Conservation (phyloP, 2,797 vertebrate species). For the Hypotaenidia philippensis region DNA sequence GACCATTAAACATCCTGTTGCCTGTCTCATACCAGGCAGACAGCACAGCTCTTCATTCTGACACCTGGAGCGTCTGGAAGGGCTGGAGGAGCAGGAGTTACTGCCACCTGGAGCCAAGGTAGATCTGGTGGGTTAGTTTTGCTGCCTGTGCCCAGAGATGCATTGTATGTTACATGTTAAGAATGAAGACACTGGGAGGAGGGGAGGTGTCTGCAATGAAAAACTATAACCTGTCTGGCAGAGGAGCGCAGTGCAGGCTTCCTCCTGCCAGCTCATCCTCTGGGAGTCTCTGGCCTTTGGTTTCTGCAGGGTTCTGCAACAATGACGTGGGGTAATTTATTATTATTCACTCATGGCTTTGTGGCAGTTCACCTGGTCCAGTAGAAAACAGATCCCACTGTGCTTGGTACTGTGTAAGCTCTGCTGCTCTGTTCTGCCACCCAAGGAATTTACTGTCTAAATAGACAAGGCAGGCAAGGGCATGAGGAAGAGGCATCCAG, state of each 20-base stretch:
- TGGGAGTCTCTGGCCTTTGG: background rate
- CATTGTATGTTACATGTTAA: background rate
- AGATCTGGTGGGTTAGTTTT: background rate
- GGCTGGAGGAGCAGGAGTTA: background rate
- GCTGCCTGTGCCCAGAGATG: background rate
- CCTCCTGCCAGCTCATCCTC: background rate
- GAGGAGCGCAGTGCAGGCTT: background rate
- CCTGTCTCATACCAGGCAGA: background rate
- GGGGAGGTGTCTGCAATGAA: background rate
- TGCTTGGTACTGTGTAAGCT: background rate
- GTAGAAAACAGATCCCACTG: background rate
- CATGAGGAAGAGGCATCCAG: background rate
- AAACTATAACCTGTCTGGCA: background rate
- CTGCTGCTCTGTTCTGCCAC: background rate
- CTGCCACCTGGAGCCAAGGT: rapidly evolving
- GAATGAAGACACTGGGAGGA: background rate
- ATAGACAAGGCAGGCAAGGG: background rate
- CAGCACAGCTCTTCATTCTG: background rate
- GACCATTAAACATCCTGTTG: slow-evolving; percentile 17
- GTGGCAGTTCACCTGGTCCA: background rate
- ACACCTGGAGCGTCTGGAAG: background rate
- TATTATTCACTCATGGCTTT: background rate
- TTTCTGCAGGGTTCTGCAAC: background rate
- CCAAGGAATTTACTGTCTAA: background rate
- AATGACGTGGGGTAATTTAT: background rate